Conservation (phyloP, 64 coral and sea anemone genomes). For the Exaiptasia diaphana region DNA sequence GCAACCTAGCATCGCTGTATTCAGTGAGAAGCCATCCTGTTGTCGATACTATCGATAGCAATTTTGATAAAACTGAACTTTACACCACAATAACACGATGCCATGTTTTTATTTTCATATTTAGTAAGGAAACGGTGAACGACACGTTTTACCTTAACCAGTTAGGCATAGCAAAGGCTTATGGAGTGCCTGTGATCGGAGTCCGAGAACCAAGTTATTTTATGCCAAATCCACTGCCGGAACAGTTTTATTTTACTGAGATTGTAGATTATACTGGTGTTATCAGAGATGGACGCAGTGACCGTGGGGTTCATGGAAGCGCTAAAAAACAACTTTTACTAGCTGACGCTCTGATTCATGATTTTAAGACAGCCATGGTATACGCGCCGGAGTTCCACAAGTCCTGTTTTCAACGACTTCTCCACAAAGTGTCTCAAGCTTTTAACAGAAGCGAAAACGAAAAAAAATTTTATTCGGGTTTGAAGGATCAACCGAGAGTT, state of each 20-base stretch:
- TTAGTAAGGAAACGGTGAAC: conserved; percentile 79
- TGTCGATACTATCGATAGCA: conserved; percentile 38
- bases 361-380: conserved; percentile 85
- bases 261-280: conserved; percentile 69
- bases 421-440: conserved; percentile 70
- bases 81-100: conserved; percentile 68
- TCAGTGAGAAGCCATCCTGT: conserved; percentile 66
- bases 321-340: conserved; percentile 50
- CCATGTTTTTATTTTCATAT: conserved; percentile 87
- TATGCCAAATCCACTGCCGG: conserved; percentile 86
- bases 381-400: conserved; percentile 90
- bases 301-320: neutral
- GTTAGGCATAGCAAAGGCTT: conserved; percentile 84
- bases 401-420: conserved; percentile 78
- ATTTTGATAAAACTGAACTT: conserved; percentile 46
- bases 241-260: conserved; percentile 90
- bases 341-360: conserved; percentile 67
- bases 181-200: conserved; percentile 75
- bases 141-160: conserved; percentile 90
- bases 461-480: conserved; percentile 36
- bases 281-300: conserved; percentile 4
- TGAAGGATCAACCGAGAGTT: neutral
- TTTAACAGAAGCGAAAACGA: conserved; percentile 59
- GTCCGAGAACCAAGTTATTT: conserved; percentile 84
- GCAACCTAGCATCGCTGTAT: conserved; percentile 57